phyloP scores from a whole-genome alignment of 2,888 invertebrate species.

The Nemotelus nigrinus region DNA sequence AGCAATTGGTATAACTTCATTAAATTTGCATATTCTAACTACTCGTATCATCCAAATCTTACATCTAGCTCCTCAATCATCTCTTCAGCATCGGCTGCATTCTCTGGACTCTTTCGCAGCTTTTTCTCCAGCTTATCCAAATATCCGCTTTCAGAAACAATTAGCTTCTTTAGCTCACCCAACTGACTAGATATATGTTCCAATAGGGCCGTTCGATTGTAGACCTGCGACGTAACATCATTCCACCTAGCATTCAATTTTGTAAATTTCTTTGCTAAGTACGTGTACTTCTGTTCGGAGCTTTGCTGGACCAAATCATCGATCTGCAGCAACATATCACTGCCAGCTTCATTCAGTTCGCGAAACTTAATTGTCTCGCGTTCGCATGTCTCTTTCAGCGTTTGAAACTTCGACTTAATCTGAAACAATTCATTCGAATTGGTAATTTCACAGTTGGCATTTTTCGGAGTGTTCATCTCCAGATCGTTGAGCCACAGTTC shows the following conservation, averaged over 20 bases:
- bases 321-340: constrained; percentile 72
- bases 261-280: constrained; percentile 74
- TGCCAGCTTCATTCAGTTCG: constrained; percentile 75
- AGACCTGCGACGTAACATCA: constrained; percentile 74
- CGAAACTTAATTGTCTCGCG: constrained; percentile 74
- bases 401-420: constrained; percentile 76
- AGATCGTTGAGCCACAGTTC: constrained; percentile 73
- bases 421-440: constrained; percentile 78
- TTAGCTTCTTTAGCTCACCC: constrained; percentile 80
- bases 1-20: too few relatives aligned
- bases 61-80: constrained; percentile 90
- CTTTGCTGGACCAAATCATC: constrained; percentile 62
- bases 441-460: constrained; percentile 68
- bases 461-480: constrained; percentile 71
- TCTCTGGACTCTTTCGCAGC: constrained; percentile 74
- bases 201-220: constrained; percentile 73
- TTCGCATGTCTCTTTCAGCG: constrained; percentile 78
- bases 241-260: constrained; percentile 79
- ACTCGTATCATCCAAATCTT: constrained; percentile 58
- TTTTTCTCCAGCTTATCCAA: constrained; percentile 82
- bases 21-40: too few relatives aligned
- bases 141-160: constrained; percentile 79
- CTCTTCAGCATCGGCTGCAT: constrained; percentile 89
- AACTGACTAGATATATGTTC: constrained; percentile 81
- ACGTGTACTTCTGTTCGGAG: constrained; percentile 67